Evolutionary conservation across 2,888 invertebrate species (phyloP), one percentile per base, ranked within the genome.

Genomic region (Nomada flava): DNA sequence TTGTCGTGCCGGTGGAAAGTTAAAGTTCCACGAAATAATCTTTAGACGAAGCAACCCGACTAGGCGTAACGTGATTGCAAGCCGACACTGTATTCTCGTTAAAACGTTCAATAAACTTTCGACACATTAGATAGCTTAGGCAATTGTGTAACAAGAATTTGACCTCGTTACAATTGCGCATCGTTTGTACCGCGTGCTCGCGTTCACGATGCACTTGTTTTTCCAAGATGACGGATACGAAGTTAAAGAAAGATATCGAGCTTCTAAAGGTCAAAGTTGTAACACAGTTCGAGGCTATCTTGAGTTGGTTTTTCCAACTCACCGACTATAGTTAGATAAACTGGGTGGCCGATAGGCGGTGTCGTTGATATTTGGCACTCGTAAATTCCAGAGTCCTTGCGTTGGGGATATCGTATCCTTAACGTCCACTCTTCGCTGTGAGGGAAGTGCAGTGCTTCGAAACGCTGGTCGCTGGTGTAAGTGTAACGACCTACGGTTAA

Each of bases 361-460:
- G 98, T 98, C 70, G 98, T 98, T 89, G 97, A 97, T 93, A 98
- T 97, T 95, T 98, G 98, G 93, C 98, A 98, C 95, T 98, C 98
- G 94, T 98, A 98, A 90, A 97, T 95, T 55, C 97, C 97, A 2
- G 96, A 95, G 92, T 97, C 97, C 91, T 96, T 96, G 82, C 95
- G 95, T 93, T 97, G 96, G 10, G 96, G 96, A 93, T 96, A 96
- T 82, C 96, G 95, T 93, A 97, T 96, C 91, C 96, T 96, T 78
- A 98, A 94, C 69, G 97, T 97, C 98, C 98, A 98, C 94, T 98
- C 97, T 94, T 98, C 98, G 72, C 97, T 96, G 92, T 97, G 97
- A 0, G 97, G 97, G 79, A 96, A 96, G 94, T 98, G 97, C 86
- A 97, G 95, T 60, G 97, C 97, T 94, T 98, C 97, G 91, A 98